phyloP scores from a whole-genome alignment of 1,140 invertebrate genomes.

The Micrasema minimum region DNA sequence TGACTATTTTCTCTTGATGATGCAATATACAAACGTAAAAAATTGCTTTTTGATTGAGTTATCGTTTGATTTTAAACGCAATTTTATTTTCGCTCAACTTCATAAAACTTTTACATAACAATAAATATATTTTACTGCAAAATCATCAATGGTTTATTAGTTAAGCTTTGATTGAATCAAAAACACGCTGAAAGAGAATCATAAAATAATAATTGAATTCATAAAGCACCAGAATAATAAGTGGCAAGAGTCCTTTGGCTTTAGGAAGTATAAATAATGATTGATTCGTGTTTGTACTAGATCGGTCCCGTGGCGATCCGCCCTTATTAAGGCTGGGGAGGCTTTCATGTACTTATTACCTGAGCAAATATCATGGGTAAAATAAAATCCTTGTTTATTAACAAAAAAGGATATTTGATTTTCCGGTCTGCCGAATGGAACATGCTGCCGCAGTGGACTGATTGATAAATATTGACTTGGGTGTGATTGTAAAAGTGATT shows the following conservation, averaged over 20 bases:
- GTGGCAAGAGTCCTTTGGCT: neutral
- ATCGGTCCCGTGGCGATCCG: slow-evolving; percentile 9
- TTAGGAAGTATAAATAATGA: slow-evolving; percentile 19
- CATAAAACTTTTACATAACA: no score
- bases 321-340: neutral
- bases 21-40: no score
- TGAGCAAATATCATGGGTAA: slow-evolving; percentile 20
- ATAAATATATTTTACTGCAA: no score
- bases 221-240: neutral
- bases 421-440: slow-evolving; percentile 1
- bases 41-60: no score
- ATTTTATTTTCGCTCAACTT: no score
- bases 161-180: no score
- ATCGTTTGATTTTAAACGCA: no score
- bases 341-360: slow-evolving; percentile 23
- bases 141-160: no score
- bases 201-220: no score
- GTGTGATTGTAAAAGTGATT: neutral
- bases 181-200: no score
- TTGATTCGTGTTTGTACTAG: slow-evolving; percentile 18
- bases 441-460: neutral
- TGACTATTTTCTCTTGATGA: no score
- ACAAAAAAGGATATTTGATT: slow-evolving; percentile 34
- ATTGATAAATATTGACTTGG: slow-evolving; percentile 1
- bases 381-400: slow-evolving; percentile 30